A percentile compares a stretch with the other conserved stretches of the same genome.
Conservation (phyloP, 2,888 invertebrate genomes). For the Limulus polyphemus region DNA sequence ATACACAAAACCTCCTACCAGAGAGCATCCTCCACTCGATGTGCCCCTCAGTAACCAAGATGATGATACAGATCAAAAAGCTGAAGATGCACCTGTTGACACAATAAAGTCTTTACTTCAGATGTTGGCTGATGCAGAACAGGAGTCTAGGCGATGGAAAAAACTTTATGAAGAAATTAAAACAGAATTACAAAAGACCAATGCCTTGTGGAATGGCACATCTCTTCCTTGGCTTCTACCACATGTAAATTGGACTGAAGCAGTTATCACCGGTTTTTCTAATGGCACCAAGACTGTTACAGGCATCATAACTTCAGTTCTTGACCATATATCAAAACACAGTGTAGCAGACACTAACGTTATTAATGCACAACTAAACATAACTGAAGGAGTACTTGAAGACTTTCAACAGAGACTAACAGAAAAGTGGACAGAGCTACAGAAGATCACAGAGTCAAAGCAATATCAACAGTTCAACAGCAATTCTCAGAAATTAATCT, state of each 20-base stretch:
- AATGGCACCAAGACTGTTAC: slow-evolving; percentile 2
- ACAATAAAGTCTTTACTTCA: background rate
- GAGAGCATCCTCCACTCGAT: background rate
- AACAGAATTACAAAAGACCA: background rate
- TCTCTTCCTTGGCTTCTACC: too few relatives aligned
- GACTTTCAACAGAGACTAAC: slow-evolving; percentile 4
- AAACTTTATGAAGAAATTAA: slow-evolving; percentile 5
- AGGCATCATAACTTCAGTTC: background rate
- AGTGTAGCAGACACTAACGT: background rate
- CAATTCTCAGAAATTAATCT: slow-evolving; percentile 1
- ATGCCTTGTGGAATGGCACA: too few relatives aligned
- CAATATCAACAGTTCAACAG: background rate
- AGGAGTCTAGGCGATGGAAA: slow-evolving; percentile 10
- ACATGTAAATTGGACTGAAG: background rate
- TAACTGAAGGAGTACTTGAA: background rate
- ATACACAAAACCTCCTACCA: slow-evolving; percentile 2
- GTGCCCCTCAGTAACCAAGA: slow-evolving; percentile 2
- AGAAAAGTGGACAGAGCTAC: slow-evolving; percentile 5
- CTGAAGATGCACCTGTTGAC: background rate
- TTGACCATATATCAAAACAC: slow-evolving; percentile 1
- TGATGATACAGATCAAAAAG: slow-evolving; percentile 3
- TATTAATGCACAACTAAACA: background rate
- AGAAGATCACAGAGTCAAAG: slow-evolving; percentile 1
- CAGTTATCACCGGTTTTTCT: background rate
- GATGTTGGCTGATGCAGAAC: slow-evolving; percentile 6